These are phyloP conservation scores for Eristalis tenax DNA, from an alignment of 2,888 invertebrate genomes.

Conservation along the genomic window DNA sequence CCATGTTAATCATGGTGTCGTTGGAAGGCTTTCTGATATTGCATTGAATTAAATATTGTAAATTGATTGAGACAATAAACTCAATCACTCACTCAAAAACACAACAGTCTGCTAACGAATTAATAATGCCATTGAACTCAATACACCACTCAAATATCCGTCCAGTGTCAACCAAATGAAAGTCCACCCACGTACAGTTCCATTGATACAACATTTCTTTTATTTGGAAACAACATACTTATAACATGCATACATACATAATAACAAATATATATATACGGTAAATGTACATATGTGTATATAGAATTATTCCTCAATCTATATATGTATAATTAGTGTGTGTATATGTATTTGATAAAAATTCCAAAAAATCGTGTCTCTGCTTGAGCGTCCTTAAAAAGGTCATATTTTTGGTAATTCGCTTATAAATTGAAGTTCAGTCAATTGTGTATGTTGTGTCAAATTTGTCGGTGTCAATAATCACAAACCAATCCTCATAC, in stretches of 20 bases:
- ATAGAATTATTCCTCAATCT: slow-evolving; percentile 41
- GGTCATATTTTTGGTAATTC: slow-evolving; percentile 18
- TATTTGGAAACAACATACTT: neutral
- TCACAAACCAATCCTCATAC: slow-evolving; percentile 36
- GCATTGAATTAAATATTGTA: too few species aligned
- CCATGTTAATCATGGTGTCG: too few species aligned
- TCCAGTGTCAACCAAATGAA: neutral
- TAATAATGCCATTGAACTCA: too few species aligned
- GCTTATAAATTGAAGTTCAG: slow-evolving; percentile 61
- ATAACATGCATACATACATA: slow-evolving; percentile 35
- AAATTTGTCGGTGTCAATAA: slow-evolving; percentile 24
- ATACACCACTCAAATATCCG: too few species aligned
- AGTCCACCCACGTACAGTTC: neutral
- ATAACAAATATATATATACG: slow-evolving; percentile 56
- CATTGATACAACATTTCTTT: neutral
- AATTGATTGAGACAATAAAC: too few species aligned
- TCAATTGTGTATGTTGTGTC: slow-evolving; percentile 51
- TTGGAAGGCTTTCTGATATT: too few species aligned
- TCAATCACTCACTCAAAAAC: too few species aligned
- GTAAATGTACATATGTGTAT: slow-evolving; percentile 21
- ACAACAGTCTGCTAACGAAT: too few species aligned
- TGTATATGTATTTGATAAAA: slow-evolving; percentile 63
- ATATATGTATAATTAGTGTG: slow-evolving; percentile 50
- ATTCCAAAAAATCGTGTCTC: slow-evolving; percentile 59
- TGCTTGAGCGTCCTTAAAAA: slow-evolving; percentile 42